Evolutionary conservation across 2,797 vertebrate genomes (phyloP).

Genomic region (Knipowitschia caucasica): DNA sequence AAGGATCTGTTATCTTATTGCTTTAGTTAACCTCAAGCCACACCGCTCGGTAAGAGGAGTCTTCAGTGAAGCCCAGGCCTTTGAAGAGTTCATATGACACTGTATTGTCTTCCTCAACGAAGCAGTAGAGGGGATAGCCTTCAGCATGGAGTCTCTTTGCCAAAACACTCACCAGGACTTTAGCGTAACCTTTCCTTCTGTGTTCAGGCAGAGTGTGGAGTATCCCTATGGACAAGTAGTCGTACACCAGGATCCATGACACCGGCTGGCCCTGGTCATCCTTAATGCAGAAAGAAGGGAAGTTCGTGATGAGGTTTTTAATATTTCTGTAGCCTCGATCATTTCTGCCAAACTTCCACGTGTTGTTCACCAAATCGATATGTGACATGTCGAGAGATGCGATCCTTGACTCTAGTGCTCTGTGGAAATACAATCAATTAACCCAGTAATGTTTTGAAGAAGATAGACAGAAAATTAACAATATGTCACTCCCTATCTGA

Average conservation of each 20-base stretch:
- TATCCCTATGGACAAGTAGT: constrained; percentile 51
- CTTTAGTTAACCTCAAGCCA: constrained; percentile 55
- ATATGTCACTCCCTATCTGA: too few relatives aligned
- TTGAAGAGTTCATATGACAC: constrained; percentile 58
- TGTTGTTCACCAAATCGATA: constrained; percentile 59
- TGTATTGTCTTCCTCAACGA: constrained; percentile 63
- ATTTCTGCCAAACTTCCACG: constrained; percentile 67
- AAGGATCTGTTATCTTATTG: too few relatives aligned
- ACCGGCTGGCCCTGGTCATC: constrained; percentile 49
- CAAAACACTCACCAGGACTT: constrained; percentile 47
- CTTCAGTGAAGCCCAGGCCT: constrained; percentile 63
- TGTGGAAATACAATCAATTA: too few relatives aligned
- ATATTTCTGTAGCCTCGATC: constrained; percentile 31
- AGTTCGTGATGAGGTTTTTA: constrained; percentile 44
- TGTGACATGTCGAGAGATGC: constrained; percentile 53
- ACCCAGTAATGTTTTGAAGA: too few relatives aligned
- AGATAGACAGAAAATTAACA: too few relatives aligned
- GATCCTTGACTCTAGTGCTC: constrained; percentile 53
- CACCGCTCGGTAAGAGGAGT: constrained; percentile 50
- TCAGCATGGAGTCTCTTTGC: constrained; percentile 50
- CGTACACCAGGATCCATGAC: constrained; percentile 63
- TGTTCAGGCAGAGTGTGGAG: constrained; percentile 66
- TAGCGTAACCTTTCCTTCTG: constrained; percentile 65
- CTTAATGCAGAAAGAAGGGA: constrained; percentile 57
- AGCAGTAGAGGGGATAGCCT: constrained; percentile 64